These are phyloP conservation scores for Asobara japonica DNA, from an alignment of 1,140 invertebrate genomes.

Conservation along the genomic window DNA sequence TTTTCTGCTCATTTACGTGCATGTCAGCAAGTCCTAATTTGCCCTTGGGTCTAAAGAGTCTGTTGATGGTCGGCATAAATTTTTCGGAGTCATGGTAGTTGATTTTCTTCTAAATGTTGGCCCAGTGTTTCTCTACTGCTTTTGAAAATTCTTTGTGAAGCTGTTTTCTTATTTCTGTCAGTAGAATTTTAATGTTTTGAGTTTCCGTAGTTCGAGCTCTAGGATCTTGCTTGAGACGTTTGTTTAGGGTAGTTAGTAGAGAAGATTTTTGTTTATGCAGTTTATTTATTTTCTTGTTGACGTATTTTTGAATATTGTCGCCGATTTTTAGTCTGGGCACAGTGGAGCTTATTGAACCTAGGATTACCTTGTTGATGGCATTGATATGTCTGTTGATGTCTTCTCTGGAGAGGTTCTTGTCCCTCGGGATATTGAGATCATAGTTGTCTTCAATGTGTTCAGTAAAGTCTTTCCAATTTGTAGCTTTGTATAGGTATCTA, in stretches of 20 bases:
- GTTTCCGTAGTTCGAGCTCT: background rate
- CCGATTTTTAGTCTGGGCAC: background rate
- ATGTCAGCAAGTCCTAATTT: background rate
- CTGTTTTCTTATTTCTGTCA: background rate
- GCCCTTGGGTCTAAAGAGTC: background rate
- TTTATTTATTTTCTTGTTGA: background rate
- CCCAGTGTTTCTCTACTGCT: constrained; percentile 17
- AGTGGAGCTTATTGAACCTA: background rate
- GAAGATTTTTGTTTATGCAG: constrained; percentile 25
- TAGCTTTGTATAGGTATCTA: too few species aligned
- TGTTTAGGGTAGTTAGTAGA: background rate
- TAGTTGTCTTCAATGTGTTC: constrained; percentile 4
- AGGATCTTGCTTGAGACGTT: background rate
- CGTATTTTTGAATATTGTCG: background rate
- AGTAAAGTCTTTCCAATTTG: too few species aligned
- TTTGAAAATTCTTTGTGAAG: background rate
- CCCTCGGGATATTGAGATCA: background rate
- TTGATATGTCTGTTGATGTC: background rate
- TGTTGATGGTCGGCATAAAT: constrained; percentile 29
- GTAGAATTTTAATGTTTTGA: background rate
- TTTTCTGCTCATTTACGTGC: background rate
- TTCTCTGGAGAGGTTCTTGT: background rate
- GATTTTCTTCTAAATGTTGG: constrained; percentile 10
- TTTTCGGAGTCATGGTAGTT: background rate
- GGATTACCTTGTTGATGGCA: background rate